Evolutionary conservation across 1,140 invertebrate genomes (phyloP).

Genomic region (Lordiphosa collinella): DNA sequence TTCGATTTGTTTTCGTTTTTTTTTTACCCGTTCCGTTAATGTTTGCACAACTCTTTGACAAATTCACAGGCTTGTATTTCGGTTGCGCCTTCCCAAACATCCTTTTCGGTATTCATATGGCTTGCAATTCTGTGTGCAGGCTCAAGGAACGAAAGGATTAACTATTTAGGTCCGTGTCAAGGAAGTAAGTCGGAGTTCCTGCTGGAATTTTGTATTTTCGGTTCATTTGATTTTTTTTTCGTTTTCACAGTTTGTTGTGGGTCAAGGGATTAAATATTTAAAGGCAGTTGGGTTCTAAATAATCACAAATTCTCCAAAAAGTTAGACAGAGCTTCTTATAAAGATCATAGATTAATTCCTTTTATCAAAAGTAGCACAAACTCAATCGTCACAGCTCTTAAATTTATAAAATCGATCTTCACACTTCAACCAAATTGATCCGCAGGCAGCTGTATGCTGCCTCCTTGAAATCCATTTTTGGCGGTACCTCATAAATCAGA

Average conservation of each 20-base stretch:
- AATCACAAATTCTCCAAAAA: too few species aligned
- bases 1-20: constrained; percentile 67
- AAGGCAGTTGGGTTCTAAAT: background rate
- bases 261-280: background rate
- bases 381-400: constrained; percentile 6
- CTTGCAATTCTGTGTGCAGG: constrained; percentile 51
- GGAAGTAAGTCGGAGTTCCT: constrained; percentile 47
- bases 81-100: constrained; percentile 20
- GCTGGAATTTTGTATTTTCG: constrained; percentile 8
- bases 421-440: constrained; percentile 2
- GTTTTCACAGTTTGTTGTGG: constrained; percentile 2
- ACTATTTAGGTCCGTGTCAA: constrained; percentile 56
- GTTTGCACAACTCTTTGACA: constrained; percentile 73
- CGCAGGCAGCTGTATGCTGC: background rate
- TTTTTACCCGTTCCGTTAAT: constrained; percentile 27
- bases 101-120: constrained; percentile 26
- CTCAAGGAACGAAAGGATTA: constrained; percentile 54
- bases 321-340: too few species aligned
- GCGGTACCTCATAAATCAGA: constrained; percentile 12
- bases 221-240: constrained; percentile 12
- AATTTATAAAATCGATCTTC: constrained; percentile 2
- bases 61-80: constrained; percentile 65
- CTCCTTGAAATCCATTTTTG: background rate
- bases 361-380: constrained; percentile 1
- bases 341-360: too few species aligned